Evolutionary conservation across 2,888 invertebrate species (phyloP).

Genomic region (Chaetogeoica ovagalla): DNA sequence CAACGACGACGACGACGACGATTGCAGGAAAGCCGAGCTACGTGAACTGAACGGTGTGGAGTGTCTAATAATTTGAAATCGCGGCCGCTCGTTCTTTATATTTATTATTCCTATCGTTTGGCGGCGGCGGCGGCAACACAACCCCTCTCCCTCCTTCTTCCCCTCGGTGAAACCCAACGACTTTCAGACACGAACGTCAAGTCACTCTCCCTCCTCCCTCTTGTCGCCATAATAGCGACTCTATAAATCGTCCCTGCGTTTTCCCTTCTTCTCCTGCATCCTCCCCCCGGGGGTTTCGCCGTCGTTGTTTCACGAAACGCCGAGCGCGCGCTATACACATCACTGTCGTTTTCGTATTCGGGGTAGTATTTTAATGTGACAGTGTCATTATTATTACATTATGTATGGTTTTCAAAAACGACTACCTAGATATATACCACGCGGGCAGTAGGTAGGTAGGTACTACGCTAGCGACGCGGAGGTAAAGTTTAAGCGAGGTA

Average conservation of each 20-base stretch:
- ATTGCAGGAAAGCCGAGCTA: neutral
- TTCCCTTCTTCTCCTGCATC: neutral
- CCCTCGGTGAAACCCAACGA: conserved; percentile 26
- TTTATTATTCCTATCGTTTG: neutral
- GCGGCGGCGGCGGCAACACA: neutral
- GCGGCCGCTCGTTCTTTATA: neutral
- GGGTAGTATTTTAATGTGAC: conserved; percentile 41
- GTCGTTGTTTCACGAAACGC: conserved; percentile 6
- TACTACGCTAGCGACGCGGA: neutral
- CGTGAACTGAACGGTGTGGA: neutral
- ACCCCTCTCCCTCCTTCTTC: too few species aligned
- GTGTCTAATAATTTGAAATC: conserved; percentile 17
- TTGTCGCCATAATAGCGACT: neutral
- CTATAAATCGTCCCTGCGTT: conserved; percentile 5
- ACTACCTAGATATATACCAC: neutral
- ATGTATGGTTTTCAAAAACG: conserved; percentile 35
- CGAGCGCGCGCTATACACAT: neutral
- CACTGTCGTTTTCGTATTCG: neutral
- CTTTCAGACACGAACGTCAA: conserved; percentile 40
- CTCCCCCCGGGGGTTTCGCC: neutral
- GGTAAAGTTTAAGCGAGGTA: conserved; percentile 22
- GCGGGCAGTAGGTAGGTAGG: too few species aligned
- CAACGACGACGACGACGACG: neutral
- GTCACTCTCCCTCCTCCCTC: neutral
- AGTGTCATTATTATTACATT: conserved; percentile 47